Base-by-base conservation (phyloP, 2,888 invertebrate genomes). In the Aphodius granarius region DNA sequence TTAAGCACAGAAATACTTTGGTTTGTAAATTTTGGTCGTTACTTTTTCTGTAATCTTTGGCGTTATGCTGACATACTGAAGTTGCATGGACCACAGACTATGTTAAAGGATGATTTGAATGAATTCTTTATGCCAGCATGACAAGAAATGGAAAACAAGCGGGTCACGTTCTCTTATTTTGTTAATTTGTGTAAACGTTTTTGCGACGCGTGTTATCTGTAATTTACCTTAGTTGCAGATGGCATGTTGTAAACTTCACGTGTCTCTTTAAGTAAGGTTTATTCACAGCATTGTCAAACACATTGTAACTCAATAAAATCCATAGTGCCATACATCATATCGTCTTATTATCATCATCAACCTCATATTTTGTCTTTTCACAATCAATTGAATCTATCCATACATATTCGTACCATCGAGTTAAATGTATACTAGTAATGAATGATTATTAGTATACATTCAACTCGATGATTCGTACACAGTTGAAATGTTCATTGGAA, bases 221-320 rank as follows among this genome's bases (percentile, higher is more conserved):
- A n/a, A 43, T 72, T 65, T 73, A 66, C 16, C 6, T 66, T 19
- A 20, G 16, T 17, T 20, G 68, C n/a, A 70, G 70, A 63, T 72
- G 63, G 68, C 70, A 23, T 75, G 68, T n/a, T n/a, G n/a, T 66
- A 71, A 65, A 75, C 17, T 71, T 68, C 19, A 68, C 21, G 18
- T 20, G 18, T 72, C 63, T 71, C 63, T 72, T n/a, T 71, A 78
- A 81, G 78, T 84, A 82, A 43, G 81, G 80, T 81, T 84, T 84
- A 83, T 82, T 84, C 85, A 85, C 85, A 83, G 85, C 85, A 86
- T 86, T 86, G 86, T 86, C 85, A 85, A 85, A 86, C 86, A 86
- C 86, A 86, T 85, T 86, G 84, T 86, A 86, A 85, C 84, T 86
- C 83, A 86, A 86, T 86, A 86, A 86, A 86, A 86, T 86, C 85